Base-by-base conservation (phyloP, 2,797 vertebrate genomes). In the Enteromius viviparus region DNA sequence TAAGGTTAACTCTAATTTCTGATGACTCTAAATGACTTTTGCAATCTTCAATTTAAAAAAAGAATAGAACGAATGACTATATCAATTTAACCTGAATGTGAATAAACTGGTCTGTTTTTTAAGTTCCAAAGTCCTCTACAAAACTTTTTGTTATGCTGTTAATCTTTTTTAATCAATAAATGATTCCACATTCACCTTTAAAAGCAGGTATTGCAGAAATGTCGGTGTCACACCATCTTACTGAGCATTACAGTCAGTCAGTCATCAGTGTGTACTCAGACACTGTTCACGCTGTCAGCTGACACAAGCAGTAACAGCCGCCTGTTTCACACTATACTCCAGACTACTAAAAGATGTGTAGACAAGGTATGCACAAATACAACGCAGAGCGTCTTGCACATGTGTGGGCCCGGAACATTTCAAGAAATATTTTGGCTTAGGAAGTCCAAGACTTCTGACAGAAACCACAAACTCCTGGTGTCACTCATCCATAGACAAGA, bases 321-420 rank as follows among this genome's bases (percentile, higher is more conserved):
- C 3, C 77, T 7, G 7, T 23, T 79, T 66, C 29, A 51, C 19
- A 72, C 79, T 81, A 60, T 81, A 60, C 79, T 81, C 79, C 68
- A 81, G 79, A 75, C 71, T 12, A 55, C 64, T 83, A 74, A 83
- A 74, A 83, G 81, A 83, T 69, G 64, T 69, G 81, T 76, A 69
- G 62, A 77, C 17, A 53, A 76, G 81, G 81, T 45, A 83, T 84
- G 82, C 55, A 79, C 62, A 84, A 60, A 71, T 37, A 65, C 76
- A 78, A 58, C 37, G 2, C 65, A 68, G 45, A 51, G 47, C 9
- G 15, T 55, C 45, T 66, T 75, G 55, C 82, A 77, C 71, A 83
- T 76, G 51, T 83, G 74, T 83, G 82, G 75, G 75, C 64, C 55
- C 6, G 26, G 66, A 70, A 76, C 47, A 66, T 68, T 83, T 69